These are phyloP conservation scores for Stichodactyla mertensii DNA, from an alignment of 64 coral and sea anemone species.

Conservation along the genomic window DNA sequence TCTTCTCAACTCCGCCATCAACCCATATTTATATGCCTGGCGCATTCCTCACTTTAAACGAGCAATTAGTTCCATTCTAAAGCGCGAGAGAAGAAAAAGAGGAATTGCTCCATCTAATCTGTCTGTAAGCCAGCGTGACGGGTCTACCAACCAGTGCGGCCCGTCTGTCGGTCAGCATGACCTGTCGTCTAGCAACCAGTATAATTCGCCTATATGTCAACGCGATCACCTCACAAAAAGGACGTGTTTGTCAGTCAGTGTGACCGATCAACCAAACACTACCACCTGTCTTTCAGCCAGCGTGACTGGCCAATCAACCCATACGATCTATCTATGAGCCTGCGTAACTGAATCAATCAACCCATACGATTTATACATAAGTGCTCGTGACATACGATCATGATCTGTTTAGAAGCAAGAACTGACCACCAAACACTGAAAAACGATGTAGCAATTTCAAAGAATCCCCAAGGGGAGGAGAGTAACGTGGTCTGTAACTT, in stretches of 20 bases:
- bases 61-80: not conserved
- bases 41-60: slow-evolving; percentile 48
- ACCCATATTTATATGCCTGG: slow-evolving; percentile 54
- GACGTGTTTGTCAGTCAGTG: not conserved
- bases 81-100: not conserved
- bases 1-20: slow-evolving; percentile 35
- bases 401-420: no score
- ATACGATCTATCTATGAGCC: not conserved
- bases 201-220: no score
- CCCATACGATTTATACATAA: no score
- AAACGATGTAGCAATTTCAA: no score
- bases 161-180: not conserved
- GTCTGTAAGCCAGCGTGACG: not conserved
- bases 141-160: not conserved
- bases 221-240: no score
- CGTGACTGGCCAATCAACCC: not conserved
- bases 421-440: no score
- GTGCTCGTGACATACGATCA: no score
- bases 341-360: not conserved
- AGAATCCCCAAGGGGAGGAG: no score
- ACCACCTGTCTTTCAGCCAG: not conserved
- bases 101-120: not conserved
- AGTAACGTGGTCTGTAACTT: no score
- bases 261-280: not conserved
- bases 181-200: not conserved